Conservation (phyloP, 2,888 invertebrate species). For the Dicyrtomina minuta region DNA sequence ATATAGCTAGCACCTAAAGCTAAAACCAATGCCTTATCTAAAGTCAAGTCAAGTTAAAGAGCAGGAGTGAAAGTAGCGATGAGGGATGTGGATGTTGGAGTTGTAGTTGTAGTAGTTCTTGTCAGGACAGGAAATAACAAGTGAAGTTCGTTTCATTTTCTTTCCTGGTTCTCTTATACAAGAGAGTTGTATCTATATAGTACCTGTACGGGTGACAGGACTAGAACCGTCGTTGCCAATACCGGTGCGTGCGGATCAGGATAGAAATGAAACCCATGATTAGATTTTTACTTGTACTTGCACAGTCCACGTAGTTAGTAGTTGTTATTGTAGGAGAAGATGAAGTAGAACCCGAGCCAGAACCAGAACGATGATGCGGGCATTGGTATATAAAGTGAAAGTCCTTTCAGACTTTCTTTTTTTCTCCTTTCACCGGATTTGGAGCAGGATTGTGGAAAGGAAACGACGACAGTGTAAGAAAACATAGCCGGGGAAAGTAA, state of each 20-base stretch:
- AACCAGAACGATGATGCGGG: too few species aligned
- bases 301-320: background rate
- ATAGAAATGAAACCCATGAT: conserved; percentile 22
- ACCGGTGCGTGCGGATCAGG: conserved; percentile 8
- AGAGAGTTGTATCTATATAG: too few species aligned
- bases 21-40: too few species aligned
- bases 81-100: too few species aligned
- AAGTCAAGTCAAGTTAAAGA: too few species aligned
- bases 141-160: conserved; percentile 9
- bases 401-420: too few species aligned
- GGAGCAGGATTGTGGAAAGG: background rate
- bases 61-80: background rate
- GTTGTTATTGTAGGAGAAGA: too few species aligned
- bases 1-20: too few species aligned
- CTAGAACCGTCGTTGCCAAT: too few species aligned
- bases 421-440: too few species aligned
- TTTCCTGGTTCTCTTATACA: background rate
- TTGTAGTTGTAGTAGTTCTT: background rate
- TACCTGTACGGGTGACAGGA: background rate
- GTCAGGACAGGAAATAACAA: conserved; percentile 11
- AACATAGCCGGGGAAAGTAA: background rate
- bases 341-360: too few species aligned
- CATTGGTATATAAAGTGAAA: too few species aligned
- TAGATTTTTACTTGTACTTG: conserved; percentile 21
- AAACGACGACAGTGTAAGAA: background rate